Base-by-base conservation (phyloP, 2,888 invertebrate genomes). In the Eulithis testata region DNA sequence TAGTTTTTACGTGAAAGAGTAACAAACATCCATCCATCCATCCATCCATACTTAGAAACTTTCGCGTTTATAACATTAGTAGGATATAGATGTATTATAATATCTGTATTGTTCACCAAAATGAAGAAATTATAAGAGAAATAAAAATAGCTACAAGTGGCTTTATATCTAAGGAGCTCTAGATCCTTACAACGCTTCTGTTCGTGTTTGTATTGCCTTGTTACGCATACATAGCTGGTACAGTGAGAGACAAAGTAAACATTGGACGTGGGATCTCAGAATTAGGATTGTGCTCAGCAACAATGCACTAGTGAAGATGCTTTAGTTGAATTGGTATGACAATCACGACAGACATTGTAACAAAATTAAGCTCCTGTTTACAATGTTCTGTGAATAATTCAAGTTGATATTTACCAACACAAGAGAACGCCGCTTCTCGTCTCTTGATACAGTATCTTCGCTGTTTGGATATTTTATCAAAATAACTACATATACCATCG, bases 191-290 rank as follows among this genome's bases (percentile, higher is more conserved):
- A 11, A 45, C 45, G 27, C 11, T 6, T 12, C 59, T 52, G 51
- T 43, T 9, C 31, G 27, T 61, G 58, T 59, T 66, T 55, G 58
- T 55, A 58, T 58, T 62, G 66, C 62, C 62, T 59, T 58, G 58
- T 58, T 59, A 56, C 54, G 50, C 54, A 58, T 66, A 66, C 62
- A 66, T 62, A 14, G 62, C 55, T 61, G 57, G 49, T 27, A 43
- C 54, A 49, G 57, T 4, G 21, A n/a, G 31, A 53, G 49, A 31
- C 57, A 53, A 61, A 49, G 57, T 53, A 65, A 65, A 65, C 61
- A 57, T 61, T 65, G 31, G 36, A 14, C 49, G 52, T 50, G 11
- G 40, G 4, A 49, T 53, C 57, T 36, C 49, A 49, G 65, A 58
- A 58, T 58, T 58, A 57, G 65, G 50, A 58, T 65, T 53, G 43